Evolutionary conservation across 1,140 invertebrate genomes (phyloP), one percentile per base, ranked within the genome.

Genomic region (Drosophila quadrilineata): DNA sequence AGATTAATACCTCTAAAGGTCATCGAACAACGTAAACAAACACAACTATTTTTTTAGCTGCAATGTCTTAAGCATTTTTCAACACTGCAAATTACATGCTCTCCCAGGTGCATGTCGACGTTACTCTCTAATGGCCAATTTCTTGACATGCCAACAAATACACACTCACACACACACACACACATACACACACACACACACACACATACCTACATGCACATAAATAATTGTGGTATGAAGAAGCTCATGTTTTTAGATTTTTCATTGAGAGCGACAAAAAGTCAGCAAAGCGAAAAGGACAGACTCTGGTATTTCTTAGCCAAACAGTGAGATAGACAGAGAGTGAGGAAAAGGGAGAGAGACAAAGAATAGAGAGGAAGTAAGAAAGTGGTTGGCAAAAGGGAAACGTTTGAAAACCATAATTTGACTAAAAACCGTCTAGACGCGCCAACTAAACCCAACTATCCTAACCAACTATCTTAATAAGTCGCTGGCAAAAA

Each of bases 401-500:
- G 40, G 56, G 57, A 35, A 76, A 58, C 70, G 71, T 62, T 77
- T 71, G 79, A 79, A 84, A 79, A 75, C 79, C 79, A 84, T 84
- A 84, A 84, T 84, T 84, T 84, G 79, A 76, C 74, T 84, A 84
- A 77, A 79, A 85, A 84, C 74, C 70, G 79, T 84, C 79, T 84
- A 84, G 79, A 84, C 79, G 68, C 59, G 73, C n/a, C 58, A 60
- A 60, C 72, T 54, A 65, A 74, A 62, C 60, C 33, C 75, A 80
- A 82, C 76, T 79, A 79, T 33, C 26, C 76, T 79, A 79, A 28
- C 26, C 75, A 79, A 80, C 75, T 82, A 82, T 82, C 77, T 82
- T 82, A 82, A 82, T 82, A 84, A 84, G 77, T 82, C 85, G 77
- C 73, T 73, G 73, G 59, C 79, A 73, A 70, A 76, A 82, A 82